Evolutionary conservation across 2,888 invertebrate species (phyloP), one percentile per base, ranked within the genome.

Genomic region (Muscina levida): DNA sequence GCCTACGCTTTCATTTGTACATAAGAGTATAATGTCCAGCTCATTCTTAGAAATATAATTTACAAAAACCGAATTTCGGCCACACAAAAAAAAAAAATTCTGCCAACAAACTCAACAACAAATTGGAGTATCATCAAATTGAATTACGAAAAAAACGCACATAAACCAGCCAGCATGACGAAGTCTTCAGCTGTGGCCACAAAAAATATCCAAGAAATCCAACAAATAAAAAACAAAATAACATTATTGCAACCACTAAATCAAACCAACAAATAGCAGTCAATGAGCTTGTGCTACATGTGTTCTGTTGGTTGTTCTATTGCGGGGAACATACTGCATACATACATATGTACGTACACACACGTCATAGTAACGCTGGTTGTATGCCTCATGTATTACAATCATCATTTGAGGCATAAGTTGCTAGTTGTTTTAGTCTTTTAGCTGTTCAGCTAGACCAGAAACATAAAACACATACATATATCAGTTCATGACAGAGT

Each of bases 341-440:
- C 31, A 31, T 31, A n/a, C n/a, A 31, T 31, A 31, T 31, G 8
- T 8, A 5, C 31, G 31, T 31, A 31, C 31, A 31, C 3, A 8
- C 8, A 31, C 31, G 31, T 5, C 8, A 31, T 15, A 62, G n/a
- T n/a, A n/a, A n/a, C n/a, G n/a, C n/a, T n/a, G 39, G 62, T 42
- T 62, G 62, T 42, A 62, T 62, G 62, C 62, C 22, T 62, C 62
- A 62, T 62, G 62, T 62, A 62, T 62, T 62, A 62, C 62, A 62
- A 62, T 62, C 62, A 62, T 62, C 62, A 62, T 62, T 62, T 39
- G 62, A 42, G 37, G 59, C 62, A 62, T 22, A 62, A 39, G 62
- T 11, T 62, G 19, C 1, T 22, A 22, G 53, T 24, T n/a, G 44
- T 24, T 24, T 24, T 53, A 31, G 31, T 39, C 39, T 59, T 39